Evolutionary conservation across 2,797 vertebrate genomes (phyloP).

Genomic region (Alcedo quadribrachys): DNA sequence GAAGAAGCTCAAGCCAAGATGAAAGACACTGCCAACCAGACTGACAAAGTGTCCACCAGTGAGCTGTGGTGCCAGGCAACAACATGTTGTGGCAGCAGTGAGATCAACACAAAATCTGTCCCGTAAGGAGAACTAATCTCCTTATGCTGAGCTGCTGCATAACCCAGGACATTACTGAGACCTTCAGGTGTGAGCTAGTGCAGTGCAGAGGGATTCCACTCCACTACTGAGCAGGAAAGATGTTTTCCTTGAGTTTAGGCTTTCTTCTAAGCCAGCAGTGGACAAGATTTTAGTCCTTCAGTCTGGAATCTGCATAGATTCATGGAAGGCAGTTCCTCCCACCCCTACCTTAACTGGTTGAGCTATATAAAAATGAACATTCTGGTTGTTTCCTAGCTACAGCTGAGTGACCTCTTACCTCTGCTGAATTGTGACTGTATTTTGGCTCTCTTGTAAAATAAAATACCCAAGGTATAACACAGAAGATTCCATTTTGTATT

Average conservation of each 20-base stretch:
- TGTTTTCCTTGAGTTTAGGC: accelerated
- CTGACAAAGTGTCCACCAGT: too few relatives aligned
- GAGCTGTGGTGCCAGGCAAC: background rate
- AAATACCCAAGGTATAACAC: background rate
- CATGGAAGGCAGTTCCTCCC: background rate
- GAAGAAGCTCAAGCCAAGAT: too few relatives aligned
- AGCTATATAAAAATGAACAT: background rate
- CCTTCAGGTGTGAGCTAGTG: background rate
- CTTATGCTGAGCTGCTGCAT: background rate
- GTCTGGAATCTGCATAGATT: background rate
- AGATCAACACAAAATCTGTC: background rate
- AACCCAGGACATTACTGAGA: background rate
- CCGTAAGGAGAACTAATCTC: background rate
- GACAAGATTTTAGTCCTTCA: background rate
- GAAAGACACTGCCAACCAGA: too few relatives aligned
- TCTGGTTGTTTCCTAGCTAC: background rate
- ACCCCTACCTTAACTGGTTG: background rate
- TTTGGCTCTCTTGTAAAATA: background rate
- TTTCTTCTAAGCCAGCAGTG: background rate
- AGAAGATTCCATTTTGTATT: background rate
- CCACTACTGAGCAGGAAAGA: background rate
- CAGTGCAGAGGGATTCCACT: too few relatives aligned
- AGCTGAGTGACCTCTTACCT: background rate
- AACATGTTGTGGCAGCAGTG: background rate
- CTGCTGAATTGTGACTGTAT: background rate